Conservation (phyloP, 2,888 invertebrate species). For the Thyatira batis region DNA sequence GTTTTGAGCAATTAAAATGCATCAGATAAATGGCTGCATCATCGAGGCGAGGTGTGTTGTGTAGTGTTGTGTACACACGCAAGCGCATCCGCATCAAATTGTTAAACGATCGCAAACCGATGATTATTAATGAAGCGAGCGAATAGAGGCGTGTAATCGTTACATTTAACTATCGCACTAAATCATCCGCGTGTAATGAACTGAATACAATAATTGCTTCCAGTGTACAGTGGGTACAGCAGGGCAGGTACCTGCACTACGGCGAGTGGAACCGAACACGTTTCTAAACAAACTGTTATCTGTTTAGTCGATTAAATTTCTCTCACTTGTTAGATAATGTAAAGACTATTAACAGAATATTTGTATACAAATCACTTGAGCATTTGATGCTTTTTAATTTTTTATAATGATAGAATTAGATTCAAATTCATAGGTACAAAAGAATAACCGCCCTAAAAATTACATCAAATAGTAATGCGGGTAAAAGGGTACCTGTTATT, state of each 20-base stretch:
- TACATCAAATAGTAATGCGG: too few relatives aligned
- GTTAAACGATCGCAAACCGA: conserved; percentile 2
- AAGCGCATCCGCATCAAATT: background rate
- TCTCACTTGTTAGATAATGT: too few relatives aligned
- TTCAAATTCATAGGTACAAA: too few relatives aligned
- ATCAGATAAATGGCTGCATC: background rate
- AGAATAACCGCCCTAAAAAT: too few relatives aligned
- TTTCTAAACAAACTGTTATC: background rate
- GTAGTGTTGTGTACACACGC: background rate
- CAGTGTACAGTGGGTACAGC: background rate
- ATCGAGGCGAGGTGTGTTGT: background rate
- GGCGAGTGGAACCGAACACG: background rate
- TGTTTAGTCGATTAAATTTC: too few relatives aligned
- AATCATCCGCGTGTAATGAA: background rate
- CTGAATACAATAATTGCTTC: background rate
- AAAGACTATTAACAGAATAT: too few relatives aligned
- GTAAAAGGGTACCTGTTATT: too few relatives aligned
- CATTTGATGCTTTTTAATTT: too few relatives aligned
- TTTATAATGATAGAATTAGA: too few relatives aligned
- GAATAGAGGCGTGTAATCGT: background rate
- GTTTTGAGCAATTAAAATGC: background rate
- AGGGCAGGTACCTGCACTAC: background rate
- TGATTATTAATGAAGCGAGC: background rate
- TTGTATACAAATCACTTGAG: too few relatives aligned
- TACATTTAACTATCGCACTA: background rate